These are phyloP conservation scores for Botia kubotai DNA, from an alignment of 2,797 vertebrate species.

Conservation along the genomic window DNA sequence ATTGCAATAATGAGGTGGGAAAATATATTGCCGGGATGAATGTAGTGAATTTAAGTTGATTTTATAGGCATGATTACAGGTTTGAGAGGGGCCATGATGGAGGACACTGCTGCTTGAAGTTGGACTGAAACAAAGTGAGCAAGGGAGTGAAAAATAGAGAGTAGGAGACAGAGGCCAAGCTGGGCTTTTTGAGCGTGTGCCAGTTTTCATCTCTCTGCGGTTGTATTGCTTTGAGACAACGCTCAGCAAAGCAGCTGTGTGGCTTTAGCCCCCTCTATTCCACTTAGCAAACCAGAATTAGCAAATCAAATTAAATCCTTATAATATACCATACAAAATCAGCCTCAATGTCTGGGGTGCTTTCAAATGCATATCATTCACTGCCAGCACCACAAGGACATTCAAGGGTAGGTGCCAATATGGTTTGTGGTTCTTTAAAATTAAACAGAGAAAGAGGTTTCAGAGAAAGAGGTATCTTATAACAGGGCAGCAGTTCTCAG, in stretches of 20 bases:
- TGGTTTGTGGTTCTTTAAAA: constrained; percentile 1
- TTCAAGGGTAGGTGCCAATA: constrained; percentile 34
- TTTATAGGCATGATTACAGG: not conserved
- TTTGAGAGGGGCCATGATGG: constrained; percentile 16
- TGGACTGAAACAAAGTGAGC: constrained; percentile 10
- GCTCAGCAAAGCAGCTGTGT: constrained; percentile 54
- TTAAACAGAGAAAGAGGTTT: constrained; percentile 22
- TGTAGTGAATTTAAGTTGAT: not conserved
- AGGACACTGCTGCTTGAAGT: constrained; percentile 16
- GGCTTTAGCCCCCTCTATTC: constrained; percentile 31
- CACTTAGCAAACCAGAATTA: constrained; percentile 39
- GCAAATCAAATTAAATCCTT: constrained; percentile 41
- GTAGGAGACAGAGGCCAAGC: not conserved
- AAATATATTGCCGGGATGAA: not conserved
- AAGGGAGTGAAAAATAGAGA: not conserved
- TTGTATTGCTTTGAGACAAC: constrained; percentile 47
- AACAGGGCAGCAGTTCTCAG: constrained; percentile 22
- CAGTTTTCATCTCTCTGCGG: constrained; percentile 48
- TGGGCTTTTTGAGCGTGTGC: constrained; percentile 52
- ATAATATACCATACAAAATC: constrained; percentile 35
- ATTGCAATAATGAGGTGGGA: not conserved
- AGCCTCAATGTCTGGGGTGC: constrained; percentile 10
- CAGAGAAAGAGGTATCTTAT: not conserved
- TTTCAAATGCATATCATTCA: constrained; percentile 16
- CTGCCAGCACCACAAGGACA: constrained; percentile 28